Conservation (phyloP, 1,140 invertebrate species). For the Brachionus paranguensis region DNA sequence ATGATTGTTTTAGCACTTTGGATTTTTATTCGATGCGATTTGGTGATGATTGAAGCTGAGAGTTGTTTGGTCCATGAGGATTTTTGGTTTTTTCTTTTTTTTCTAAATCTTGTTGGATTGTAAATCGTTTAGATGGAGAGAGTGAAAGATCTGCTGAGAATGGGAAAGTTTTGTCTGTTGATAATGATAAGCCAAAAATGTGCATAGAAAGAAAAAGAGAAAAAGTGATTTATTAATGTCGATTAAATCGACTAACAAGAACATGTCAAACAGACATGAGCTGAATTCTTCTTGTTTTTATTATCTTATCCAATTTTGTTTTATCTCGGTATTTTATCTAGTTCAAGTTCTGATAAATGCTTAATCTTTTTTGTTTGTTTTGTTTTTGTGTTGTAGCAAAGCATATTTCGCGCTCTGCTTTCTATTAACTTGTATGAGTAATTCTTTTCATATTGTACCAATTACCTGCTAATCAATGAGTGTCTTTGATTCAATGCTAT, state of each 20-base stretch:
- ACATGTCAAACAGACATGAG: neutral
- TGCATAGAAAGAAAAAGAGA: neutral
- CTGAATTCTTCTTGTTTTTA: neutral
- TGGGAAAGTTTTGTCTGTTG: neutral
- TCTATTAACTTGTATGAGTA: neutral
- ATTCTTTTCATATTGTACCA: neutral
- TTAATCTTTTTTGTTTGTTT: neutral
- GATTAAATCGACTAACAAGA: neutral
- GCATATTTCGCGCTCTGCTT: neutral
- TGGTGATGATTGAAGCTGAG: neutral
- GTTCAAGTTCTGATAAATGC: constrained; percentile 22
- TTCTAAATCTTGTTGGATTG: neutral
- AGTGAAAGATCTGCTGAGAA: neutral
- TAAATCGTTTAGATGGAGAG: neutral
- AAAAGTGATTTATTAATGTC: neutral
- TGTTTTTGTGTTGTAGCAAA: neutral
- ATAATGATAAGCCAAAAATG: neutral
- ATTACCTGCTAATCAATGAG: constrained; percentile 6
- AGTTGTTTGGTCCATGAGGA: neutral
- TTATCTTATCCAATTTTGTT: neutral
- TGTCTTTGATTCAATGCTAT: neutral
- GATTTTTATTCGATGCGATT: neutral
- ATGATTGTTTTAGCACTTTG: constrained; percentile 22
- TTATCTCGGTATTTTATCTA: constrained; percentile 23
- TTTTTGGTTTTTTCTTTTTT: neutral